Base-by-base conservation (phyloP, 2,797 vertebrate species). In the Phataginus tetradactyla region DNA sequence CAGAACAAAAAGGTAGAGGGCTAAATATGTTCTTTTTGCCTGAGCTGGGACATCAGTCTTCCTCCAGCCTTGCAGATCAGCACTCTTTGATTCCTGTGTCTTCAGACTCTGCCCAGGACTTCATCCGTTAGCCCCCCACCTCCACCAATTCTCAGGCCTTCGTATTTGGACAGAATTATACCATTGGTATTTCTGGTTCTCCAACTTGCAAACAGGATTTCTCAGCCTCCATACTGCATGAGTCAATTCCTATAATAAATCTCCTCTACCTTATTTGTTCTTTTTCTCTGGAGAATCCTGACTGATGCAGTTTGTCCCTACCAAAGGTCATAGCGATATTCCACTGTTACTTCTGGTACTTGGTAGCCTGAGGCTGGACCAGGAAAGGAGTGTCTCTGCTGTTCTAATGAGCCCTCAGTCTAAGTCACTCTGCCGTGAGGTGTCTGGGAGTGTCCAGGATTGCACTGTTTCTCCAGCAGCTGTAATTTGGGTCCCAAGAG, bases 101-200 rank as follows among this genome's bases (percentile, higher is more conserved):
- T 66, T 66, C 63, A 66, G 63, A 34, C 63, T 66, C n/a, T 20
- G 32, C n/a, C 17, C 32, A 34, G 63, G 17, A 66, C 17, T 34
- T 34, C 17, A 3, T 17, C 63, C 32, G 9, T 20, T 15, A 2
- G 8, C n/a, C 15, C 32, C n/a, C 14, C 7, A 1, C 7, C 3
- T 17, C 15, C n/a, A 66, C n/a, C 17, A 66, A 20, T 18, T 34
- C 63, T 66, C 37, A 80, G 10, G 37, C 6, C 37, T 61, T 63
- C 13, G 4, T 57, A 9, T 11, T 61, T 39, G 8, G 53, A 78
- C 51, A 32, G 57, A 80, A 63, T 61, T 61, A 80, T 42, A 21
- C 29, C 29, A 42, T 14, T 42, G 37, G 78, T 9, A 29, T 80
- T 61, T 3, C 29, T 45, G 37, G 5, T 42, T 80, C 78, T 63